Conservation (phyloP, 1,140 invertebrate species). For the Brachionus sp. region DNA sequence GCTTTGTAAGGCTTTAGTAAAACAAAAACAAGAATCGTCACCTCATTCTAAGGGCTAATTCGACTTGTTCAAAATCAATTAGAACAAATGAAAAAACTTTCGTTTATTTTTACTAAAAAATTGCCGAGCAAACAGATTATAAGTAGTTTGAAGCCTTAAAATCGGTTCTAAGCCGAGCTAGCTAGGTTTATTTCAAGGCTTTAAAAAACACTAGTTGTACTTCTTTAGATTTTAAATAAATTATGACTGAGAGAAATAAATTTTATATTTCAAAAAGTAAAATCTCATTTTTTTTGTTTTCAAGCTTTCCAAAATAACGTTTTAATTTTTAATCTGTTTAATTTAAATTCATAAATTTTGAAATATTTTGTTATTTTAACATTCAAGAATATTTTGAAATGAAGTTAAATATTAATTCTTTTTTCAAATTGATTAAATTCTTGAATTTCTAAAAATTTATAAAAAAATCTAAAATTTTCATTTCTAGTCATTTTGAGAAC, state of each 20-base stretch:
- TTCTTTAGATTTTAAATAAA: not conserved
- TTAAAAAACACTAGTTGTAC: not conserved
- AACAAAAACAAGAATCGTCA: slow-evolving; percentile 10
- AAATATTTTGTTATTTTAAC: not conserved
- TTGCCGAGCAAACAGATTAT: not conserved
- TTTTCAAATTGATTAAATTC: too few species aligned
- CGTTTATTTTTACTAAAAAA: not conserved
- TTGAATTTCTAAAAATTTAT: too few species aligned
- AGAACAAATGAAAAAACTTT: slow-evolving; percentile 3
- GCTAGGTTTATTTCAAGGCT: not conserved
- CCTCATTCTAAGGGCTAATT: slow-evolving; percentile 6
- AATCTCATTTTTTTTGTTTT: not conserved
- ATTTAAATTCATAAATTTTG: not conserved
- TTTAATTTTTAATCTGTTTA: not conserved
- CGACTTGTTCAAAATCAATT: slow-evolving; percentile 12
- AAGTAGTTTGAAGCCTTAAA: slow-evolving; percentile 7
- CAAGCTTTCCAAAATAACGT: not conserved
- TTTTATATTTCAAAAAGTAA: not conserved
- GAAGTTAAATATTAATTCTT: not conserved
- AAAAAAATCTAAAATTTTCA: too few species aligned
- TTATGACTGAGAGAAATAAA: not conserved
- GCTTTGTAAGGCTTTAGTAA: not conserved
- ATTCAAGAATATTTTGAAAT: not conserved
- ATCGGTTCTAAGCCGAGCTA: not conserved
- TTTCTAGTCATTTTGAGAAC: too few species aligned